Percentiles rank a stretch among this genome's conserved stretches.
These are phyloP conservation scores for Berghia stephanieae DNA, from an alignment of 1,140 invertebrate species.

Conservation along the genomic window DNA sequence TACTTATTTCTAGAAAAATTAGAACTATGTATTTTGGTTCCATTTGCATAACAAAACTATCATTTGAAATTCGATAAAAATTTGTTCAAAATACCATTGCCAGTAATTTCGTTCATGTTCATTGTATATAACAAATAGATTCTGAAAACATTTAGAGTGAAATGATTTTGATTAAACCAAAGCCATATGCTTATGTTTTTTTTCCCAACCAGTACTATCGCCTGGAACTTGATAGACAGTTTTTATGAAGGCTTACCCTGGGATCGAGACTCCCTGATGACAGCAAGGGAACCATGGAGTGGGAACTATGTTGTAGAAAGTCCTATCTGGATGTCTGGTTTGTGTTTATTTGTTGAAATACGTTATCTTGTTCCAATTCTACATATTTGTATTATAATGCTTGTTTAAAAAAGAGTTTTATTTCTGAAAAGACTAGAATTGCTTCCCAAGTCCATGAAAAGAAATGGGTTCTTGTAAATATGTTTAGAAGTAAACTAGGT, in stretches of 20 bases:
- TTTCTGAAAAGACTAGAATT: neutral
- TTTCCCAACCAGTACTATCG: constrained; percentile 53
- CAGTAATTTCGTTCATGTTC: too few species aligned
- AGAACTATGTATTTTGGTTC: too few species aligned
- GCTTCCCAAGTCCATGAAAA: neutral
- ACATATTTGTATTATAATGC: neutral
- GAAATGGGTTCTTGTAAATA: neutral
- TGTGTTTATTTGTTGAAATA: neutral
- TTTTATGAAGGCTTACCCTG: constrained; percentile 54
- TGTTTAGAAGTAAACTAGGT: neutral
- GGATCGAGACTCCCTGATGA: constrained; percentile 59
- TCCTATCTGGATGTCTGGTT: constrained; percentile 61
- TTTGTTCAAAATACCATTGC: too few species aligned
- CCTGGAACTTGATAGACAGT: constrained; percentile 63
- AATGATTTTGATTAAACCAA: neutral
- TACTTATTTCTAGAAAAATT: too few species aligned
- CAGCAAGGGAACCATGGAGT: constrained; percentile 62
- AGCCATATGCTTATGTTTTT: neutral
- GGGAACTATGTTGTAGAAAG: constrained; percentile 56
- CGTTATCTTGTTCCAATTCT: neutral
- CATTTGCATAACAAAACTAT: too few species aligned
- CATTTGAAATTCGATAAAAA: too few species aligned
- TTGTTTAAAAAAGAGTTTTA: neutral
- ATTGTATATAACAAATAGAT: neutral
- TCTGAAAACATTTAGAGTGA: neutral